These are phyloP conservation scores for Tetranychus piercei DNA, from an alignment of 2,888 invertebrate genomes.

Conservation along the genomic window DNA sequence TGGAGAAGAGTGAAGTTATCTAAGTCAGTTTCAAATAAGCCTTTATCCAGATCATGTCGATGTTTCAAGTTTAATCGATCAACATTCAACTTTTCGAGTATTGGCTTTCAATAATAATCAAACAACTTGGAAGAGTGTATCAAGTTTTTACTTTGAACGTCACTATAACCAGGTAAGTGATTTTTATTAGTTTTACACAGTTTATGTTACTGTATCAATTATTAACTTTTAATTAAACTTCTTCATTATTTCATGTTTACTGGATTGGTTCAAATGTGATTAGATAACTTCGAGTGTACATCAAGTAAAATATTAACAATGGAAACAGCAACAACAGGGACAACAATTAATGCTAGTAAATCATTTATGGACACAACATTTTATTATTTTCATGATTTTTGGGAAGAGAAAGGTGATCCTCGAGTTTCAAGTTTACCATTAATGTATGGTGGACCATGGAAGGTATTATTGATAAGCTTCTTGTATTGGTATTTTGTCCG, in stretches of 20 bases:
- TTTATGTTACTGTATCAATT: no score
- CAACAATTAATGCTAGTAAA: slow-evolving; percentile 1
- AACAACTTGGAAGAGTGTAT: no score
- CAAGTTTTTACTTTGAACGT: no score
- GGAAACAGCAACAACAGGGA: background rate
- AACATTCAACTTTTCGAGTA: background rate
- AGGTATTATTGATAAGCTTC: slow-evolving; percentile 12
- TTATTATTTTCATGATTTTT: slow-evolving; percentile 10
- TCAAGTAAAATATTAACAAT: background rate
- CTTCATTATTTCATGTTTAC: no score
- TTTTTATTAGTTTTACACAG: no score
- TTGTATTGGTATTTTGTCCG: slow-evolving; percentile 16
- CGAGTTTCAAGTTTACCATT: slow-evolving; percentile 16
- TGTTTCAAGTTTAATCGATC: background rate
- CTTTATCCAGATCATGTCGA: background rate
- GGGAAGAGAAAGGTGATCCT: slow-evolving; percentile 21
- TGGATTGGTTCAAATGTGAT: no score
- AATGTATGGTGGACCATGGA: slow-evolving; percentile 20
- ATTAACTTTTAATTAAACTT: no score
- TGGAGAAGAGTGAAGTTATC: background rate
- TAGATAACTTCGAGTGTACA: no score
- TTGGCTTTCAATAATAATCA: background rate
- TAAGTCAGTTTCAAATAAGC: background rate
- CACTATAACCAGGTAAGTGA: no score
- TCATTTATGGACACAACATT: slow-evolving; percentile 5